Evolutionary conservation across 1,140 invertebrate genomes (phyloP).

Genomic region (Colletes latitarsis): DNA sequence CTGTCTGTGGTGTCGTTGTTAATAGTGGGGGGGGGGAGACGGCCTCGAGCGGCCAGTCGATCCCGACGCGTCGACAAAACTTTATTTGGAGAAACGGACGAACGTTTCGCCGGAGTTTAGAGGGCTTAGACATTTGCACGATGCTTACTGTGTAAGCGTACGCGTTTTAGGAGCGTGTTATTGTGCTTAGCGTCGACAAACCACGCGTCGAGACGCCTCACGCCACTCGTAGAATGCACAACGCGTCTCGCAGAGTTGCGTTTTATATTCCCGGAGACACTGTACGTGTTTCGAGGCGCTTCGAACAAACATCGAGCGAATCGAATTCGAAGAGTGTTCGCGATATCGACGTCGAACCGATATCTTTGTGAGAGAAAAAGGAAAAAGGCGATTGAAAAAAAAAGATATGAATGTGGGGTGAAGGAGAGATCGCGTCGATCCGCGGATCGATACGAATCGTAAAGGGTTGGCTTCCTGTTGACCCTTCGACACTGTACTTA

Average conservation of each 20-base stretch:
- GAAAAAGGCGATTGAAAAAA: slow-evolving; percentile 1
- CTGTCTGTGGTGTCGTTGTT: too few species aligned
- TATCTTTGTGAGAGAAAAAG: slow-evolving; percentile 5
- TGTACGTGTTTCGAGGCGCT: background rate
- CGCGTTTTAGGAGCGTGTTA: slow-evolving; percentile 10
- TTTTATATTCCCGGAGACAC: background rate
- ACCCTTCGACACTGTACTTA: slow-evolving; percentile 26
- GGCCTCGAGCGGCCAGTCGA: background rate
- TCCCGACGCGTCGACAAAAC: background rate
- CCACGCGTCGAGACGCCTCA: background rate
- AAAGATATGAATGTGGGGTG: too few species aligned
- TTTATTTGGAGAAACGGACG: slow-evolving; percentile 14
- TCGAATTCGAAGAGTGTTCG: background rate
- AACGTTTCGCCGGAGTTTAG: background rate
- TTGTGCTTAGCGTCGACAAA: slow-evolving; percentile 20
- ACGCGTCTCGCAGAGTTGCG: background rate
- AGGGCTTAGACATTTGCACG: slow-evolving; percentile 44
- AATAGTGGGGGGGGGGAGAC: too few species aligned
- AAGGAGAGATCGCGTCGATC: too few species aligned
- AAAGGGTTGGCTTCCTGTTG: background rate
- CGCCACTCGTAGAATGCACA: background rate
- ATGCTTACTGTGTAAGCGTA: slow-evolving; percentile 70
- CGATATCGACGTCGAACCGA: background rate
- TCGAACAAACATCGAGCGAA: background rate
- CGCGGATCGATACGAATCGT: background rate